Percentiles rank a stretch among this genome's conserved stretches.
phyloP scores from a whole-genome alignment of 92 coral and sea anemone genomes.

The Parazoanthus swiftii region DNA sequence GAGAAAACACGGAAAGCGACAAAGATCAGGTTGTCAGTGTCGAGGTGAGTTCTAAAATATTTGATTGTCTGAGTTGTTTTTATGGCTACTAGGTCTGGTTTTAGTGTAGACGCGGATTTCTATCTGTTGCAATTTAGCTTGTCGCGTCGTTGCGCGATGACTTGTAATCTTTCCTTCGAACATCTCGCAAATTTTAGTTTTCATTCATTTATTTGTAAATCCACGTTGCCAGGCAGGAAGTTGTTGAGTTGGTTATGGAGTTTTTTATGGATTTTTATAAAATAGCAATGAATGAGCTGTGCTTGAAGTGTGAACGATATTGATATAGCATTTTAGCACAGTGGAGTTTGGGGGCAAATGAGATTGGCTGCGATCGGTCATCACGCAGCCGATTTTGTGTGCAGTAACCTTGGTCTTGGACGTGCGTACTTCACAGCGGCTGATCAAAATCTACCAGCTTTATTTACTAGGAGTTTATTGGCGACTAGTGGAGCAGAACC shows the following conservation, averaged over 20 bases:
- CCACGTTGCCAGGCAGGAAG: slow-evolving; percentile 40
- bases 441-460: slow-evolving; percentile 12
- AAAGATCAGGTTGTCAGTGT: slow-evolving; percentile 1
- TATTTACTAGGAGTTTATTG: slow-evolving; percentile 49
- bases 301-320: slow-evolving; percentile 43
- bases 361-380: slow-evolving; percentile 35
- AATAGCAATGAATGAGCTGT: slow-evolving; percentile 40
- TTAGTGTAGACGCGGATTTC: slow-evolving; percentile 1
- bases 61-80: slow-evolving; percentile 24
- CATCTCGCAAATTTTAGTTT: not conserved
- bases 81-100: not conserved
- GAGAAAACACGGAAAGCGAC: slow-evolving; percentile 37
- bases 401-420: not conserved
- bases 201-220: slow-evolving; percentile 38
- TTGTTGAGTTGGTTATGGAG: slow-evolving; percentile 43
- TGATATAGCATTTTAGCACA: slow-evolving; percentile 41
- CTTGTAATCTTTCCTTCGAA: slow-evolving; percentile 11
- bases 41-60: slow-evolving; percentile 30
- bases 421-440: slow-evolving; percentile 25
- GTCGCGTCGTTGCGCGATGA: slow-evolving; percentile 12
- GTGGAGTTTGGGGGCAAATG: slow-evolving; percentile 14
- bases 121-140: slow-evolving; percentile 30
- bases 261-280: slow-evolving; percentile 43
- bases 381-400: slow-evolving; percentile 25
- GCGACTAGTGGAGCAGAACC: slow-evolving; percentile 78